Evolutionary conservation across 2,797 vertebrate genomes (phyloP), one percentile per base, ranked within the genome.

Genomic region (Poecile montanus): DNA sequence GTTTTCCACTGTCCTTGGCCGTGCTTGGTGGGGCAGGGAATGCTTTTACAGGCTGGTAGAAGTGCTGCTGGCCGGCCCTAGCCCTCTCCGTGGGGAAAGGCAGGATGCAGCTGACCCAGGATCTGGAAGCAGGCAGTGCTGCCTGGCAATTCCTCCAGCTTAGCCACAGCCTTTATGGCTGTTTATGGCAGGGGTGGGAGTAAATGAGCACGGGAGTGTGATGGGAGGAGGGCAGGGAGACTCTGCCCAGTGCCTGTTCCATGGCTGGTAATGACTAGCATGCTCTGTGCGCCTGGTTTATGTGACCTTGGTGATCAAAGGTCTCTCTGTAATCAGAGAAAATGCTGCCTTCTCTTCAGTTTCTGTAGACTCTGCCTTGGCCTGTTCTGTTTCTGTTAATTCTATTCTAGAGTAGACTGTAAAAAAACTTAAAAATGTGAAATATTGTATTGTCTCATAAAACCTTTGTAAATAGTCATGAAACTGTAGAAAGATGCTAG

Each of bases 21-120:
- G 3, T 11, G 36, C 36, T 45, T 56, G 45, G 57, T 75, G 83
- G 68, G 68, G 73, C 72, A 83, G 50, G 0, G 7, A 57, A 50
- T 67, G 10, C 36, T 70, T 89, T 65, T 32, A 8, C n/a, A 22
- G 38, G 8, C 27, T 3, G 34, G 47, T 34, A 50, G 42, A 15
- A 23, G 32, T 8, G 42, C 22, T 87, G 60, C 68, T 22, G 21
- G 13, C 70, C 60, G 73, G 11, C 36, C 40, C 36, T 2, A 10
- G 54, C 44, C 30, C 0, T 0, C 67, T 63, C 38, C 0, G 0
- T 2, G 16, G 66, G 66, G 30, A 16, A 34, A 34, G 66, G 77
- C 38, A 60, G 45, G 26, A 3, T 11, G 57, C 0, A 2, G 36
- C 16, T 47, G 32, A 16, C 38, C 50, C 0, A 0, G 70, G 50